Percentiles rank a stretch among this genome's conserved stretches.
These are phyloP conservation scores for Nematostella vectensis DNA, from an alignment of 92 coral and sea anemone species.

Conservation along the genomic window DNA sequence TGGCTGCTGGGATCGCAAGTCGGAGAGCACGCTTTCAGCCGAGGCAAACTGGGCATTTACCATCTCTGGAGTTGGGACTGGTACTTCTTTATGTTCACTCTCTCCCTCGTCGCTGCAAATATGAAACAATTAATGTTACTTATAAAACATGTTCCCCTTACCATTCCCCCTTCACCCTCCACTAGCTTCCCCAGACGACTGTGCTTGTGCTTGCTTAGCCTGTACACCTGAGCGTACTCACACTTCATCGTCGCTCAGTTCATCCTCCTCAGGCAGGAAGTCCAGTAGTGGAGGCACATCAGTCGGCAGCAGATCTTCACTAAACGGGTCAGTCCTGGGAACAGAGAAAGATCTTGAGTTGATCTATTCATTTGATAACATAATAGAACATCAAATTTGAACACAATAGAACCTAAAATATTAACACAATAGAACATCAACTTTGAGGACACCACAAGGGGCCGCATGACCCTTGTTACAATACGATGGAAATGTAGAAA, in stretches of 20 bases:
- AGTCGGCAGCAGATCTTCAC: slow-evolving; percentile 78
- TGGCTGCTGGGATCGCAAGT: slow-evolving; percentile 41
- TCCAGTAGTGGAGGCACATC: slow-evolving; percentile 67
- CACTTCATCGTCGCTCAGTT: slow-evolving; percentile 78
- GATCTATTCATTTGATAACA: not conserved
- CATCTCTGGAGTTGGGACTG: slow-evolving; percentile 94
- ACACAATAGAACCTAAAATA: no score
- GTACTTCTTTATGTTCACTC: slow-evolving; percentile 46
- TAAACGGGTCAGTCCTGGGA: slow-evolving; percentile 88
- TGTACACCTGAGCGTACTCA: slow-evolving; percentile 36
- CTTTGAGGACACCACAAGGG: no score
- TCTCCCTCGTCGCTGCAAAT: slow-evolving; percentile 73
- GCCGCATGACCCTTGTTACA: no score
- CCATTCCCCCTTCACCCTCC: no score
- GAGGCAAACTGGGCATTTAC: slow-evolving; percentile 91
- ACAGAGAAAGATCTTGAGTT: no score
- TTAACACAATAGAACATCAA: no score
- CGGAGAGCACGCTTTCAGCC: slow-evolving; percentile 56
- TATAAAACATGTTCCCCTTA: not conserved
- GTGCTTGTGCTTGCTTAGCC: no score
- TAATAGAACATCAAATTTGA: not conserved
- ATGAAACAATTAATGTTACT: not conserved
- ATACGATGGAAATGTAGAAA: no score
- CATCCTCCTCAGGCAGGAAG: slow-evolving; percentile 81
- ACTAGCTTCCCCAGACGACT: no score